Evolutionary conservation across 2,797 vertebrate species (phyloP).

Genomic region (Micrastur ruficollis): DNA sequence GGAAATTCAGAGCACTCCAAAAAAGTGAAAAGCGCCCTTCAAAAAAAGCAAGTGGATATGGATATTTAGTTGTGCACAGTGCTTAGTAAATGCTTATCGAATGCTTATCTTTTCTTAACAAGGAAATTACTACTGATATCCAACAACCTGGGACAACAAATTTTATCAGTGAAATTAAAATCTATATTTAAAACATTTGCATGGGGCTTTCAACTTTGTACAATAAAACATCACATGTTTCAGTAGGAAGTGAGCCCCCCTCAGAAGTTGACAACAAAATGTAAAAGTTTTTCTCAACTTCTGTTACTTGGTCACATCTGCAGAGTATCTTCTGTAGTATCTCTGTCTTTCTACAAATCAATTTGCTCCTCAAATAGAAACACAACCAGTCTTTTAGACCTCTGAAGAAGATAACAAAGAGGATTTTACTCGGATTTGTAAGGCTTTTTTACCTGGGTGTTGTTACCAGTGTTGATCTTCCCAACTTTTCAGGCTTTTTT

Average conservation of each 20-base stretch:
- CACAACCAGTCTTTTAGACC: neutral
- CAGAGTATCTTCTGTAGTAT: neutral
- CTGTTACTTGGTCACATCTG: neutral
- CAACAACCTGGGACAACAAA: neutral
- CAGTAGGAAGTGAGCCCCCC: neutral
- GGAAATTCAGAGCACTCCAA: neutral
- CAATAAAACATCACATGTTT: neutral
- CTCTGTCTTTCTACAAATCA: neutral
- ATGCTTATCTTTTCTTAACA: neutral
- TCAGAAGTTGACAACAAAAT: neutral
- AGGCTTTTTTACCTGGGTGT: neutral
- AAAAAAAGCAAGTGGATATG: neutral
- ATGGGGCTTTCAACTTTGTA: neutral
- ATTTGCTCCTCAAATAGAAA: neutral
- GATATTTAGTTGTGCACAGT: neutral
- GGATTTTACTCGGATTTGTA: neutral
- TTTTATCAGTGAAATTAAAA: constrained; percentile 7
- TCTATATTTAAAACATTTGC: neutral
- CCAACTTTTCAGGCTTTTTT: neutral
- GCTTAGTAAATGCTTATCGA: too few relatives aligned
- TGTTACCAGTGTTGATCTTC: neutral
- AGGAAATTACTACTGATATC: neutral
- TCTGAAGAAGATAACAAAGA: neutral
- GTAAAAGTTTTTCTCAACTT: neutral
- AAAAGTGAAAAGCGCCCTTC: neutral